Base-by-base conservation (phyloP, 2,888 invertebrate species). In the Lomographa bimaculata region DNA sequence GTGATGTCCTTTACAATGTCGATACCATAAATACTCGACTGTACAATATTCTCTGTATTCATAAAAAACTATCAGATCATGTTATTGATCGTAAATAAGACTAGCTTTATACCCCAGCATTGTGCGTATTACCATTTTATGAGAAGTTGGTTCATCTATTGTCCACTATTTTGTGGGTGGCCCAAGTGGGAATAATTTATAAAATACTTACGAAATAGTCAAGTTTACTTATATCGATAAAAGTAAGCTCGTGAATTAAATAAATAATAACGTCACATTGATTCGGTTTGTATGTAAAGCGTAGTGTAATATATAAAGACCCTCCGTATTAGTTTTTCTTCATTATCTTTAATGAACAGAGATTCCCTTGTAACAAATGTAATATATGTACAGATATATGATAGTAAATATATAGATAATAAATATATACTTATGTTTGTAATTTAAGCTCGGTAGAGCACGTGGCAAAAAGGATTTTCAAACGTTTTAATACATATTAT, bases 81-180 rank as follows among this genome's bases (percentile, higher is more conserved):
- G 30, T 27, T 43, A 43, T 43, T 36, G 42, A 18, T 27, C 42
- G 21, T 43, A 43, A 43, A 43, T 27, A 32, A 37, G 18, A 23
- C 11, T 19, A 7, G n/a, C 8, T 36, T 32, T 32, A 42, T 26
- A 18, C 23, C 8, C 18, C 1, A n/a, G 36, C 14, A 37, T 43
- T 43, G 42, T 43, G 32, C 16, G 25, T n/a, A 8, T 7, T 5
- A 36, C 23, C 25, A 40, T 40, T 45, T 40, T 45, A 45, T 36
- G 29, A 30, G 7, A 23, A 23, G 28, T 28, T 18, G 17, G 26
- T 34, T 7, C 28, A 25, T 8, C 35, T 23, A 36, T 40, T 45
- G 45, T 45, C 7, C n/a, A 20, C 5, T 27, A 23, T 43, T 36
- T 32, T 28, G 45, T 45, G 45, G 45, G 45, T 45, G 45, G 45